These are phyloP conservation scores for Malurus cyaneus DNA, from an alignment of 2,113 vertebrate species.

Conservation along the genomic window DNA sequence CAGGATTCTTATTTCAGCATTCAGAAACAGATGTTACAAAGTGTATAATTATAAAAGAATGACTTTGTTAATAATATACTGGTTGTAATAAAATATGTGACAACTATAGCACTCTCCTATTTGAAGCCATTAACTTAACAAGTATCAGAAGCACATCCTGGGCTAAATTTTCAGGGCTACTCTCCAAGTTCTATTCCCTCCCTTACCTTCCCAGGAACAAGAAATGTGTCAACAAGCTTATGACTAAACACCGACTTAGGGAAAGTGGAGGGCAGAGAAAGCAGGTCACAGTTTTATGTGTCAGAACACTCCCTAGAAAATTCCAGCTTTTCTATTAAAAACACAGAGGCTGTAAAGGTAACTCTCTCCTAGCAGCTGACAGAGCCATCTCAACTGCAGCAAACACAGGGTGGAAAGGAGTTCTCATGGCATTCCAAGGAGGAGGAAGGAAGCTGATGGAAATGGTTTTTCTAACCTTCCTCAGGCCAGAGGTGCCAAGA, in stretches of 20 bases:
- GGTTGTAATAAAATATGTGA: background rate
- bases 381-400: background rate
- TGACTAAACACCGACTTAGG: background rate
- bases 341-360: background rate
- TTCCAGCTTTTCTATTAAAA: background rate
- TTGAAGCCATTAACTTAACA: background rate
- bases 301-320: background rate
- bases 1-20: background rate
- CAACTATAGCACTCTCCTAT: background rate
- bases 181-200: background rate
- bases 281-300: background rate
- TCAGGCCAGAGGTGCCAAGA: background rate
- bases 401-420: background rate
- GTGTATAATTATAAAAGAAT: background rate
- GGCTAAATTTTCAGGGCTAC: background rate
- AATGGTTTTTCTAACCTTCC: background rate
- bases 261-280: background rate
- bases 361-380: background rate
- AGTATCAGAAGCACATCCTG: background rate
- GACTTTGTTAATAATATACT: conserved; percentile 8
- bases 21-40: background rate
- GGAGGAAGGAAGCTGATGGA: too few species aligned
- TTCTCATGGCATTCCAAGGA: background rate
- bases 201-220: background rate
- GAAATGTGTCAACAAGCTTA: background rate